Conservation (phyloP, 1,140 invertebrate species). For the Frieseomelitta varia region DNA sequence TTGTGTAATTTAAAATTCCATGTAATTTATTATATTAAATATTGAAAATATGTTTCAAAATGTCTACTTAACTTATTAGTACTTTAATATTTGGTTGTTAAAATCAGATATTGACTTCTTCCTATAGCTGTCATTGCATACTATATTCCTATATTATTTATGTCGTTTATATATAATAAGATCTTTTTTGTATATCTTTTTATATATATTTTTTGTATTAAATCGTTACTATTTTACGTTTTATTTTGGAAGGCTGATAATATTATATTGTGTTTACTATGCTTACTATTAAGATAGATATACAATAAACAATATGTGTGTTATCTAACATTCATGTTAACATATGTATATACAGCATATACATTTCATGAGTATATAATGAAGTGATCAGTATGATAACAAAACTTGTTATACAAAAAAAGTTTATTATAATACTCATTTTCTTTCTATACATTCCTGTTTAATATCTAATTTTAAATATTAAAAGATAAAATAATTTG, state of each 20-base stretch:
- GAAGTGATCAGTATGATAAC: constrained; percentile 8
- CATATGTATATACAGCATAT: constrained; percentile 39
- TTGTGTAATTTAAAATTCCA: neutral
- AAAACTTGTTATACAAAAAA: constrained; percentile 13
- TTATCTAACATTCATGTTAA: constrained; percentile 17
- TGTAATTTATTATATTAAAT: neutral
- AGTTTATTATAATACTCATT: neutral
- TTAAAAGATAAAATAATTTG: neutral
- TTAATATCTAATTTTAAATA: constrained; percentile 14
- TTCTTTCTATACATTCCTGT: constrained; percentile 4
- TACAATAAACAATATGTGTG: constrained; percentile 29
- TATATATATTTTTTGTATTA: constrained; percentile 6
- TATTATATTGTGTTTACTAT: constrained; percentile 11
- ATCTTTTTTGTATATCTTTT: neutral
- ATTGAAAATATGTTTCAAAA: neutral
- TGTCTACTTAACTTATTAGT: neutral
- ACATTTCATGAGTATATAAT: constrained; percentile 28
- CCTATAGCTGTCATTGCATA: neutral
- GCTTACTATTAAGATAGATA: constrained; percentile 19
- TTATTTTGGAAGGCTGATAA: constrained; percentile 35
- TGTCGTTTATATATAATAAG: neutral
- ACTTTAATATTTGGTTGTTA: neutral
- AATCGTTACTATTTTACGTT: constrained; percentile 30
- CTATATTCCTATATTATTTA: constrained; percentile 1
- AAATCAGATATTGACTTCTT: neutral